Conservation (phyloP, 2,888 invertebrate genomes). For the Sminthurides aquaticus region DNA sequence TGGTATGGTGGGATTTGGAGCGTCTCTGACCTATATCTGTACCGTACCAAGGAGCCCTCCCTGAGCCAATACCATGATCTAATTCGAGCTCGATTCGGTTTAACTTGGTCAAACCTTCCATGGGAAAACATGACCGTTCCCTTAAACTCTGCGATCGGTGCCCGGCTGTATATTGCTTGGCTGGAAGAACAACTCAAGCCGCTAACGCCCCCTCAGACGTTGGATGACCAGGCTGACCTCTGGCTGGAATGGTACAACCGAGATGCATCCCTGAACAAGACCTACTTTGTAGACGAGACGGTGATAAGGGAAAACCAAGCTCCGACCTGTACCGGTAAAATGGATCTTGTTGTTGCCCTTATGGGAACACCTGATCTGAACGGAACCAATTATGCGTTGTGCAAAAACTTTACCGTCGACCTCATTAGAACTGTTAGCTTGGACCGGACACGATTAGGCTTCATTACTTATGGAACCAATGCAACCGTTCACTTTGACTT, state of each 20-base stretch:
- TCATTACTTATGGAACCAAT: constrained; percentile 19
- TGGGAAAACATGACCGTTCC: constrained; percentile 20
- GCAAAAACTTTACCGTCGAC: constrained; percentile 22
- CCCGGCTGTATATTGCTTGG: constrained; percentile 21
- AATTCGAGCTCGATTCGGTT: constrained; percentile 12
- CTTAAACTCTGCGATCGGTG: constrained; percentile 27
- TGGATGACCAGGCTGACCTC: constrained; percentile 19
- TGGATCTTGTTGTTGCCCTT: constrained; percentile 30
- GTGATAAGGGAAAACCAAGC: constrained; percentile 2
- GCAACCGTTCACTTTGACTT: not conserved
- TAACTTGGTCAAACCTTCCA: constrained; percentile 15
- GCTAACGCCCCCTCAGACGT: constrained; percentile 21
- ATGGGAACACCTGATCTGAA: constrained; percentile 28
- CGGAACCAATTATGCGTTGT: constrained; percentile 16
- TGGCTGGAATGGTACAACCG: constrained; percentile 25
- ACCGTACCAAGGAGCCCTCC: not conserved
- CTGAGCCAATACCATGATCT: constrained; percentile 5
- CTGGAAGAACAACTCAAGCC: not conserved
- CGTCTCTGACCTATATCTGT: not conserved
- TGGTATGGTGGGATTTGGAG: constrained; percentile 19
- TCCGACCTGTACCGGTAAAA: constrained; percentile 26
- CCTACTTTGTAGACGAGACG: constrained; percentile 1
- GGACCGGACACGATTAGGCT: constrained; percentile 17
- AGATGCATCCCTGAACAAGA: not conserved
- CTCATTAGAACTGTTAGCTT: constrained; percentile 11